Percentiles rank a stretch among this genome's conserved stretches.
Conservation (phyloP, 1,140 invertebrate species). For the Asobara japonica region DNA sequence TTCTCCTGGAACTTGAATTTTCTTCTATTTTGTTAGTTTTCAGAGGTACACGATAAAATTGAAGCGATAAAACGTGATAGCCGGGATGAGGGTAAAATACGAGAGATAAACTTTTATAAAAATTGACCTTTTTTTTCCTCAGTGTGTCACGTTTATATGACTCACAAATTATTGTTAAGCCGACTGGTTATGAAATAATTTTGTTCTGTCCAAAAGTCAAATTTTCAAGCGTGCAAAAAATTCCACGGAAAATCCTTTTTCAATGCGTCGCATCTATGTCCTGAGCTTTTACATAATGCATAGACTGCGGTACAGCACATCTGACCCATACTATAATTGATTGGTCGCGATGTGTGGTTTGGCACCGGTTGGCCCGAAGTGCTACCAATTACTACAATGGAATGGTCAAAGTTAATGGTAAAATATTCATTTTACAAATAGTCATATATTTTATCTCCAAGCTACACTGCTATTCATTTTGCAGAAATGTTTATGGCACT, state of each 20-base stretch:
- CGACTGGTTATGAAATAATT: too few relatives aligned
- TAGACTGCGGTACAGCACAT: conserved; percentile 54
- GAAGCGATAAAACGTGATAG: neutral
- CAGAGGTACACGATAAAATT: neutral
- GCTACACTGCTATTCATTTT: conserved; percentile 1
- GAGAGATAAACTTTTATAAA: neutral
- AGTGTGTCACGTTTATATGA: too few relatives aligned
- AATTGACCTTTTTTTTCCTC: too few relatives aligned
- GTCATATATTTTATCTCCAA: conserved; percentile 22
- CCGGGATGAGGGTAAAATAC: neutral
- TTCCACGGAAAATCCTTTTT: too few relatives aligned
- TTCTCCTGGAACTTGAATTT: neutral
- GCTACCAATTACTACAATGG: conserved; percentile 61
- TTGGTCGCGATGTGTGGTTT: conserved; percentile 60
- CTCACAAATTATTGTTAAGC: too few relatives aligned
- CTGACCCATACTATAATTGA: conserved; percentile 51
- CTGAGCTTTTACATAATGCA: conserved; percentile 52
- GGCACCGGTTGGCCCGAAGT: conserved; percentile 59
- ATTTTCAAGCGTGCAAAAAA: too few relatives aligned
- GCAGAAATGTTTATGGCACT: neutral
- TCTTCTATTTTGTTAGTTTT: neutral
- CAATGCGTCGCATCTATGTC: neutral
- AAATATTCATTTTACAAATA: conserved; percentile 60
- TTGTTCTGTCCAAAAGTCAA: too few relatives aligned
- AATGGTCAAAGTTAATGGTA: conserved; percentile 60